Evolutionary conservation across 1,140 invertebrate species (phyloP).

Genomic region (Procambarus virginalis): DNA sequence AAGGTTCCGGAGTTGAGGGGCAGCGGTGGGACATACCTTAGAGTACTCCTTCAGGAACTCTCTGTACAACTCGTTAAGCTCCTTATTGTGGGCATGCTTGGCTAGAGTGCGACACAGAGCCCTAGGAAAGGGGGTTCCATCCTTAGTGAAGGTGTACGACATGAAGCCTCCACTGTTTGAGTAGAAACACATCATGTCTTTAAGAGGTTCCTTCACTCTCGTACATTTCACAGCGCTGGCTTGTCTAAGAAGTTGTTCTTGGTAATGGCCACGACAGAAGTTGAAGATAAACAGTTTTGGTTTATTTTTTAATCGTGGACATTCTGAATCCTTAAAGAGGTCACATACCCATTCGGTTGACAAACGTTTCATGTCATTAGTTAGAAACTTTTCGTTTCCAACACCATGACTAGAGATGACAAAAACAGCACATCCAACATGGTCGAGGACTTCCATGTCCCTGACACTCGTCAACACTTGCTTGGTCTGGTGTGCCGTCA

Average conservation of each 20-base stretch:
- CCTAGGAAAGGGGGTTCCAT: slow-evolving; percentile 18
- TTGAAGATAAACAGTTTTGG: slow-evolving; percentile 53
- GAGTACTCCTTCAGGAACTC: slow-evolving; percentile 36
- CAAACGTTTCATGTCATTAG: slow-evolving; percentile 27
- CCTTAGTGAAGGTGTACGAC: not conserved
- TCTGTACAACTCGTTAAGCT: slow-evolving; percentile 24
- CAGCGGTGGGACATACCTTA: not conserved
- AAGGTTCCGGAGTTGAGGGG: slow-evolving; percentile 27
- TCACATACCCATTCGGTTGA: slow-evolving; percentile 25
- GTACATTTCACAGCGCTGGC: not conserved
- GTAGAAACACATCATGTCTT: slow-evolving; percentile 36
- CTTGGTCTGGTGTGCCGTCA: slow-evolving; percentile 39
- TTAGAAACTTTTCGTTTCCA: slow-evolving; percentile 32
- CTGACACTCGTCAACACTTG: slow-evolving; percentile 23
- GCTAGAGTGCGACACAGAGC: slow-evolving; percentile 29
- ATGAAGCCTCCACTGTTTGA: slow-evolving; percentile 23
- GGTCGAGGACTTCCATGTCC: slow-evolving; percentile 33
- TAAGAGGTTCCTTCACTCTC: slow-evolving; percentile 43
- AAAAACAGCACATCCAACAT: slow-evolving; percentile 36
- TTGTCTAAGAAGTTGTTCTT: not conserved
- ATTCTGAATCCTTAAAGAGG: slow-evolving; percentile 54
- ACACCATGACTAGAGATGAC: slow-evolving; percentile 37
- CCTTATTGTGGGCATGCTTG: slow-evolving; percentile 20
- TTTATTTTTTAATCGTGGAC: slow-evolving; percentile 40
- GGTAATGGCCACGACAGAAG: slow-evolving; percentile 15